These are phyloP conservation scores for Xiphydria camelus DNA, from an alignment of 2,888 invertebrate genomes.

Conservation along the genomic window DNA sequence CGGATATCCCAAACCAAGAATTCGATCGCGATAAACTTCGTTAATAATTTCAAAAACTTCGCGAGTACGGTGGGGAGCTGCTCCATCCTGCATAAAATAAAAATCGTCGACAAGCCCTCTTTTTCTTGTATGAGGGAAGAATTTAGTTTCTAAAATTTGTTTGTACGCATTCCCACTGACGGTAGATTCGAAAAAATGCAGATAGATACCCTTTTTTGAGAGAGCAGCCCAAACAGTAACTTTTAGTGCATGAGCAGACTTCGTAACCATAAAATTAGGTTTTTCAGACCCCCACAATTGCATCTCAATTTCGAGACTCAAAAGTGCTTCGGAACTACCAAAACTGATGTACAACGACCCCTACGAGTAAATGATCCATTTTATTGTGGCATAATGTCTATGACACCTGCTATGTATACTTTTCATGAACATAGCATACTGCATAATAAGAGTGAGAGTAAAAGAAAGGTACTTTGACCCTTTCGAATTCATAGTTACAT, in stretches of 20 bases:
- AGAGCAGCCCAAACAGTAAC: constrained; percentile 8
- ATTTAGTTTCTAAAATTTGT: constrained; percentile 5
- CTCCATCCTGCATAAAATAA: constrained; percentile 9
- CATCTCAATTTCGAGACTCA: no score
- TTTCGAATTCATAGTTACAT: no score
- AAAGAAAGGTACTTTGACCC: no score
- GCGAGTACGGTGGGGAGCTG: constrained; percentile 1
- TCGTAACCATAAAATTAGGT: background rate
- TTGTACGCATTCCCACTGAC: background rate
- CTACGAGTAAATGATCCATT: no score
- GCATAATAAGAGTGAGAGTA: no score
- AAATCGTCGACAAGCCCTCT: background rate
- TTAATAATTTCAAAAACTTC: constrained; percentile 3
- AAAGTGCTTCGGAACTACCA: no score
- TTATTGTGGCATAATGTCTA: no score
- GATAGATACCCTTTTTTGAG: constrained; percentile 5
- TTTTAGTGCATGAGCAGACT: constrained; percentile 3
- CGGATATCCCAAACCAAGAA: constrained; percentile 4
- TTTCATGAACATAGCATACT: no score
- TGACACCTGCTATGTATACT: no score
- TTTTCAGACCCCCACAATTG: constrained; percentile 6
- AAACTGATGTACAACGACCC: no score
- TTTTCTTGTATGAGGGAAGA: constrained; percentile 5
- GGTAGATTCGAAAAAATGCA: constrained; percentile 4
- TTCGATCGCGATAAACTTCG: background rate